Evolutionary conservation across 2,797 vertebrate species (phyloP).

Genomic region (Falco naumanni): DNA sequence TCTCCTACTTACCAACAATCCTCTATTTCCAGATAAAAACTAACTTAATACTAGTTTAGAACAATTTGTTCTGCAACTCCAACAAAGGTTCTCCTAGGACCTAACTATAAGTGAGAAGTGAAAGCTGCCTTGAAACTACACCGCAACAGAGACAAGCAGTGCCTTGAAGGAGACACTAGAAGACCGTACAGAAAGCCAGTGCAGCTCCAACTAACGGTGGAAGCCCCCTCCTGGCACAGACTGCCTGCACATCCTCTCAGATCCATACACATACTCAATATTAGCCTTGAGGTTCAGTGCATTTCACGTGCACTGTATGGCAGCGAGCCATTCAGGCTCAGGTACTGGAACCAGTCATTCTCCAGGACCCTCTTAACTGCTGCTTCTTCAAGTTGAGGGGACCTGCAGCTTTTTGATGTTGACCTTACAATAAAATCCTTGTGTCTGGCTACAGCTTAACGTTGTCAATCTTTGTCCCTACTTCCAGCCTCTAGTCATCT

Average conservation of each 20-base stretch:
- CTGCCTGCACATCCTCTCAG: not conserved
- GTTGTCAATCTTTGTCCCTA: not conserved
- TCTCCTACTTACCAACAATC: not conserved
- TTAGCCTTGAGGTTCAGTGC: not conserved
- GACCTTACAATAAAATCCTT: not conserved
- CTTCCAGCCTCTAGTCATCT: not conserved
- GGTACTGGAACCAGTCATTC: not conserved
- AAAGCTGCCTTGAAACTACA: not conserved
- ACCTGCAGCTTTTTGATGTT: not conserved
- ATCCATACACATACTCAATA: not conserved
- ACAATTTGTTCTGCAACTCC: not conserved
- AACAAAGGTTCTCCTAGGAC: not conserved
- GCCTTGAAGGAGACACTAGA: not conserved
- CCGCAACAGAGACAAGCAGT: not conserved
- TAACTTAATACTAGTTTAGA: not conserved
- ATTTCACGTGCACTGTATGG: not conserved
- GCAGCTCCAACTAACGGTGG: not conserved
- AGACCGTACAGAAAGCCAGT: not conserved
- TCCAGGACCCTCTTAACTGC: not conserved
- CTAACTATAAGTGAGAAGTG: not conserved
- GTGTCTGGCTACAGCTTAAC: not conserved
- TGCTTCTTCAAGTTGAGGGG: not conserved
- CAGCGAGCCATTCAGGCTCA: not conserved
- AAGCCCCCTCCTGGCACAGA: not conserved
- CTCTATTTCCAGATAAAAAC: not conserved